Evolutionary conservation across 1,140 invertebrate genomes (phyloP).

Genomic region (Drosophila kanapiae): DNA sequence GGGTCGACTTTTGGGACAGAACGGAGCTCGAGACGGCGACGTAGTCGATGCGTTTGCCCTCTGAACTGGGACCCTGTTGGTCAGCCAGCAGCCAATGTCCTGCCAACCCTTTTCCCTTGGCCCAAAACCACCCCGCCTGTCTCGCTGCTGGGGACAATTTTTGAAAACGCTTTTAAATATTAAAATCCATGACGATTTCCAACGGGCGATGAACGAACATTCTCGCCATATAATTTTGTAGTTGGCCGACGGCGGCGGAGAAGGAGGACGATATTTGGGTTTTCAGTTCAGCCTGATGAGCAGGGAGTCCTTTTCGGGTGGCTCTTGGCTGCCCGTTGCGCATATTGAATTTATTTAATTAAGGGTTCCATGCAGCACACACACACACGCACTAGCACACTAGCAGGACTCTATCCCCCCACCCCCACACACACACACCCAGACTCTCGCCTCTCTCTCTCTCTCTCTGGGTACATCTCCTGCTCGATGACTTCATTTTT

Average conservation of each 20-base stretch:
- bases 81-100: conserved; percentile 63
- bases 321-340: conserved; percentile 74
- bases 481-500: conserved; percentile 77
- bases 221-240: conserved; percentile 77
- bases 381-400: conserved; percentile 38
- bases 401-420: not conserved
- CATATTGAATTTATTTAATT: conserved; percentile 84
- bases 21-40: not conserved
- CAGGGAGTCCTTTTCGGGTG: conserved; percentile 31
- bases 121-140: not conserved
- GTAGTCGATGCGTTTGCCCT: conserved; percentile 78
- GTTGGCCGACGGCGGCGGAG: conserved; percentile 16
- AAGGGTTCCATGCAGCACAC: conserved; percentile 74
- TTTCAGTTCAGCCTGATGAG: not conserved
- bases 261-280: conserved; percentile 38
- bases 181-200: conserved; percentile 84
- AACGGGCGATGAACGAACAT: conserved; percentile 52
- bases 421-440: conserved; percentile 41
- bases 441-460: not conserved
- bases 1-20: conserved; percentile 64
- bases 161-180: conserved; percentile 84
- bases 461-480: conserved; percentile 28
- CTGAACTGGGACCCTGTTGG: conserved; percentile 75
- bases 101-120: conserved; percentile 21
- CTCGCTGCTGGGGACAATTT: conserved; percentile 62